phyloP scores from a whole-genome alignment of 2,113 vertebrate species.

The Aramus guarauna region DNA sequence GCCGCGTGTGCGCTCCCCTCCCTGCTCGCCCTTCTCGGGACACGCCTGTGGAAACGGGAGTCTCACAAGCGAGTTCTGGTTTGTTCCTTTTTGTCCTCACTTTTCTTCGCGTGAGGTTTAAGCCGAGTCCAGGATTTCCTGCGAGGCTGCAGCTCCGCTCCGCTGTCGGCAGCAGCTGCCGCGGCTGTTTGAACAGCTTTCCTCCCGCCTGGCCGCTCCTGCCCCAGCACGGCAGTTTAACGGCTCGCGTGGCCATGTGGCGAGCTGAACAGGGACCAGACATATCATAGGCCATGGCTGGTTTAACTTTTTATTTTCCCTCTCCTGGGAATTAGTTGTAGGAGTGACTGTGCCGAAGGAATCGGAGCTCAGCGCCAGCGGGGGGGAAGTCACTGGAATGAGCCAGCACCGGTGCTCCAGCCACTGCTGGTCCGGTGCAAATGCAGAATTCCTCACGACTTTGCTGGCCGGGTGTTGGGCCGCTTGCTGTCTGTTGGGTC shows the following conservation, averaged over 20 bases:
- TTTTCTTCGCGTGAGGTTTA: background rate
- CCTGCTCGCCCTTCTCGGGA: background rate
- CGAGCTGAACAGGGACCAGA: background rate
- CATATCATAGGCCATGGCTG: background rate
- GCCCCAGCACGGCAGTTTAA: background rate
- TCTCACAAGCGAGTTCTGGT: background rate
- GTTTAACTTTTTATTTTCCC: background rate
- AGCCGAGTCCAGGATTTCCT: background rate
- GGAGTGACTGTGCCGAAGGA: background rate
- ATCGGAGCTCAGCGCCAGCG: background rate
- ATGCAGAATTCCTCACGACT: background rate
- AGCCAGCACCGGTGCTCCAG: background rate
- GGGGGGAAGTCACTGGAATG: background rate
- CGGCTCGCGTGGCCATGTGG: background rate
- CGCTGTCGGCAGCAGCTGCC: background rate
- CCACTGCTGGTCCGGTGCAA: background rate
- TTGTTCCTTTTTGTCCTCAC: background rate
- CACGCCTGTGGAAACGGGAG: background rate
- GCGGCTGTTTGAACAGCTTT: background rate
- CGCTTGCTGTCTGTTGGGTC: background rate
- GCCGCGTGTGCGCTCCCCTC: fast-evolving
- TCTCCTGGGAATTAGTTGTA: background rate
- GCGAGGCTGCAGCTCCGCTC: background rate
- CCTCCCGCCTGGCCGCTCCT: background rate
- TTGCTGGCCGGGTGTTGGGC: background rate